Conservation (phyloP, 1,140 invertebrate species). For the Octopus bimaculoides region DNA sequence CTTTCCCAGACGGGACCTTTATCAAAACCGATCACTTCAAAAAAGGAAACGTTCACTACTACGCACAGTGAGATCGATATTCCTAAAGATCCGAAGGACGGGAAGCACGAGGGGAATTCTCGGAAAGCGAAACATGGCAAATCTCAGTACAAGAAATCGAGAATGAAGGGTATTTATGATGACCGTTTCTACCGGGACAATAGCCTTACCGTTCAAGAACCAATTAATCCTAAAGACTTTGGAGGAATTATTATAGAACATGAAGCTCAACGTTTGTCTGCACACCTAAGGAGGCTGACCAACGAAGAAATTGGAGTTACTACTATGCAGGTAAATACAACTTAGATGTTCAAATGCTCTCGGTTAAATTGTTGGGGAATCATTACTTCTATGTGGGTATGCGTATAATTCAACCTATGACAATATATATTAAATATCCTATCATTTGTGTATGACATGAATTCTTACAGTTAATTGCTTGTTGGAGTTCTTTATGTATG, state of each 20-base stretch:
- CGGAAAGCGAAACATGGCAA: background rate
- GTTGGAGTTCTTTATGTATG: no score
- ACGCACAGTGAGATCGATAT: background rate
- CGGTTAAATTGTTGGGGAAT: no score
- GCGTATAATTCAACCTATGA: no score
- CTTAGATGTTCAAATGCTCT: no score
- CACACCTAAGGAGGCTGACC: slow-evolving; percentile 50
- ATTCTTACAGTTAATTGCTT: no score
- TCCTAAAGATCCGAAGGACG: background rate
- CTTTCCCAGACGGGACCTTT: background rate
- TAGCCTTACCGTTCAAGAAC: slow-evolving; percentile 39
- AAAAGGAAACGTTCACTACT: background rate
- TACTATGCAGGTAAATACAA: slow-evolving; percentile 60
- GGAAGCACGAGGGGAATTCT: background rate
- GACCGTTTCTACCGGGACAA: slow-evolving; percentile 28
- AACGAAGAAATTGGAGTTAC: slow-evolving; percentile 64
- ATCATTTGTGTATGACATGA: no score
- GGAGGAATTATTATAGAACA: slow-evolving; percentile 50
- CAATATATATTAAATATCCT: no score
- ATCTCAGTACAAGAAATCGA: slow-evolving; percentile 28
- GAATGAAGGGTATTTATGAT: slow-evolving; percentile 22
- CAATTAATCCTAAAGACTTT: slow-evolving; percentile 33
- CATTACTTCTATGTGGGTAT: no score
- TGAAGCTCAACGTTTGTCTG: slow-evolving; percentile 48
- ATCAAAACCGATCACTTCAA: background rate